Conservation (phyloP, 1,140 invertebrate species). For the Popillia japonica region DNA sequence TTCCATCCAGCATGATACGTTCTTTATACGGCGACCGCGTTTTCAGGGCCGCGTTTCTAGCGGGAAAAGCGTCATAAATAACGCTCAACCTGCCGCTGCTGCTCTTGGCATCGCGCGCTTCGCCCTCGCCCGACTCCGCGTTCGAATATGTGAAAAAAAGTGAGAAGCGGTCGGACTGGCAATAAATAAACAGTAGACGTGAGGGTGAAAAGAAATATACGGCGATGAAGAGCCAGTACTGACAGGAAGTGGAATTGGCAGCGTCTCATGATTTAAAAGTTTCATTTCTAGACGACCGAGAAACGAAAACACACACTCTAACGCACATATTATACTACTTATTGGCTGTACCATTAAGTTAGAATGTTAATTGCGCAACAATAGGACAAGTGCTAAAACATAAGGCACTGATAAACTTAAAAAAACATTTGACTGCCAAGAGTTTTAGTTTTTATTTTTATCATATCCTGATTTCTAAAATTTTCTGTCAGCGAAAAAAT, state of each 20-base stretch:
- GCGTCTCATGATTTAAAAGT: conserved; percentile 39
- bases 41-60: conserved; percentile 49
- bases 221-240: conserved; percentile 43
- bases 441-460: too few relatives aligned
- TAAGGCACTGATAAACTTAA: too few relatives aligned
- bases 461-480: too few relatives aligned
- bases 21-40: conserved; percentile 54
- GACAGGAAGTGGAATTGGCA: conserved; percentile 45
- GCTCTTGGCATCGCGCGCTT: conserved; percentile 46
- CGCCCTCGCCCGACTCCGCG: conserved; percentile 46
- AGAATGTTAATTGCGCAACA: too few relatives aligned
- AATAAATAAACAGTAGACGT: conserved; percentile 49
- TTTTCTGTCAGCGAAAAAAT: too few relatives aligned
- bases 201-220: conserved; percentile 44
- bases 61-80: conserved; percentile 59
- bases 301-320: background rate
- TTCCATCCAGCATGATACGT: conserved; percentile 56
- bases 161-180: conserved; percentile 52
- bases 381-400: conserved; percentile 46
- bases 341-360: too few relatives aligned
- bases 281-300: conserved; percentile 32
- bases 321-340: conserved; percentile 36
- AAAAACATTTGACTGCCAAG: too few relatives aligned
- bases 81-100: conserved; percentile 55
- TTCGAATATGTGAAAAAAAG: conserved; percentile 59